Evolutionary conservation across 2,113 vertebrate species (phyloP).

Genomic region (Beaufortia kweichowensis): DNA sequence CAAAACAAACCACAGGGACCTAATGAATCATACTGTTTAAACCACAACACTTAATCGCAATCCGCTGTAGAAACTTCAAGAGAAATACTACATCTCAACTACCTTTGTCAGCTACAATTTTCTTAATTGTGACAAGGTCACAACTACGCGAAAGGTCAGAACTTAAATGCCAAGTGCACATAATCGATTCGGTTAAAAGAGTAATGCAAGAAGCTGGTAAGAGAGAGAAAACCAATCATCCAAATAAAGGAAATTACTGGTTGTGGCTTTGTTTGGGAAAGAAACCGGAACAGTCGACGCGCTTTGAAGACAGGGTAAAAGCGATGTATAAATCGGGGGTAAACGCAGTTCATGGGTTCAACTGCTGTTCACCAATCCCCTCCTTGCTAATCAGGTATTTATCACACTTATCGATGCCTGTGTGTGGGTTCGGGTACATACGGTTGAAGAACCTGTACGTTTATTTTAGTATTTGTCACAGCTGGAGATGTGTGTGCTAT

Average conservation of each 20-base stretch:
- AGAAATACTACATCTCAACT: background rate
- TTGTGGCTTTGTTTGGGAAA: constrained; percentile 33
- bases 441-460: constrained; percentile 16
- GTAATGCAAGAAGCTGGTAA: constrained; percentile 16
- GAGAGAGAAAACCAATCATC: constrained; percentile 45
- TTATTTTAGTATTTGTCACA: constrained; percentile 8
- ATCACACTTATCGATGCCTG: constrained; percentile 43
- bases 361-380: constrained; percentile 71
- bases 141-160: constrained; percentile 11
- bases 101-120: background rate
- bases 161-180: constrained; percentile 16
- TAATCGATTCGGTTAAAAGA: constrained; percentile 22
- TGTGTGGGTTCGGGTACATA: constrained; percentile 1
- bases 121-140: constrained; percentile 15
- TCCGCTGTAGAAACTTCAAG: constrained; percentile 14
- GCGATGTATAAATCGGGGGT: constrained; percentile 68
- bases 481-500: constrained; percentile 20
- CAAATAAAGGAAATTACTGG: constrained; percentile 51
- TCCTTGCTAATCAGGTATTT: constrained; percentile 32
- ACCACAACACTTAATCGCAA: background rate
- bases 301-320: constrained; percentile 43
- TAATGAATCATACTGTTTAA: background rate
- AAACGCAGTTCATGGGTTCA: constrained; percentile 86
- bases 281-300: constrained; percentile 31
- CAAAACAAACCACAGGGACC: background rate